Conservation (phyloP, 2,888 invertebrate species). For the Pyrocoelia pectoralis region DNA sequence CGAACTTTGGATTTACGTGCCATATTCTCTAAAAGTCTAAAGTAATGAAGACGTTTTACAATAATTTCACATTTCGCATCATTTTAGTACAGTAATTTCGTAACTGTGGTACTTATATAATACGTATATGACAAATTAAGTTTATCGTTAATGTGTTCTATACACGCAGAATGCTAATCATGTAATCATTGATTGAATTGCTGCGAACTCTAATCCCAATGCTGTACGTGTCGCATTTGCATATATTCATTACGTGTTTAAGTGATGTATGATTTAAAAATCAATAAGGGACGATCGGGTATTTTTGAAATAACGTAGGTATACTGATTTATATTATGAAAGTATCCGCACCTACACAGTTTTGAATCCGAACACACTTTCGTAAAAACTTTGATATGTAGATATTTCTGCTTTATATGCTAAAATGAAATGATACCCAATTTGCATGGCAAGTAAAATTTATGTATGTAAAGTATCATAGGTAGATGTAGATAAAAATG, state of each 20-base stretch:
- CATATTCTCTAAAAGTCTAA: too few species aligned
- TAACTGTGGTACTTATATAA: constrained; percentile 2
- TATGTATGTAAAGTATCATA: constrained; percentile 5
- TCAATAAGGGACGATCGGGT: not conserved
- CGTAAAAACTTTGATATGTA: constrained; percentile 32
- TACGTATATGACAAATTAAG: constrained; percentile 3
- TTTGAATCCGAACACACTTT: constrained; percentile 21
- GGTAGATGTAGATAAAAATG: not conserved
- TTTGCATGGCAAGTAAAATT: constrained; percentile 21
- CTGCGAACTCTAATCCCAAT: constrained; percentile 14
- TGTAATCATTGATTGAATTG: constrained; percentile 24
- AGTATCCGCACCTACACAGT: constrained; percentile 13
- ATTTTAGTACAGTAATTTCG: not conserved
- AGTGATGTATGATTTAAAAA: constrained; percentile 16
- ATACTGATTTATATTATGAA: constrained; percentile 11
- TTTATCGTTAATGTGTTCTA: constrained; percentile 5
- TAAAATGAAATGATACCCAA: constrained; percentile 24
- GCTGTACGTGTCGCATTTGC: constrained; percentile 22
- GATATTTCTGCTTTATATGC: constrained; percentile 30
- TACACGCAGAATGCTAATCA: constrained; percentile 8
- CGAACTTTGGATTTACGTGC: too few species aligned
- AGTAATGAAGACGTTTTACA: too few species aligned
- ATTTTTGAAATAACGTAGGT: constrained; percentile 14
- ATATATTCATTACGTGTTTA: constrained; percentile 23
- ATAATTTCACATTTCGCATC: too few species aligned